Evolutionary conservation across 2,888 invertebrate species (phyloP), one percentile per base, ranked within the genome.

Genomic region (Pinctada fucata): DNA sequence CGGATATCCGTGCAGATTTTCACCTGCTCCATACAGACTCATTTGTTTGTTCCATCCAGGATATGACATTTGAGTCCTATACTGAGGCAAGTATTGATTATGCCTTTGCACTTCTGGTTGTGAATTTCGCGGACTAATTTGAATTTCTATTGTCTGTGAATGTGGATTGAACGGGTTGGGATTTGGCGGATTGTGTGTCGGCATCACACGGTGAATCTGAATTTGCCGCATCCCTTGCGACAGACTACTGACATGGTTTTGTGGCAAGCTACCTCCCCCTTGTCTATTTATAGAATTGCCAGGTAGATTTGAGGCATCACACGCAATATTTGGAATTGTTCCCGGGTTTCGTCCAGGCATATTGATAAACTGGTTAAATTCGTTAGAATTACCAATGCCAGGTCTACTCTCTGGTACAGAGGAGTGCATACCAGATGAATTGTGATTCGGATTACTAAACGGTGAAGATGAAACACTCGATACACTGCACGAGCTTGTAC

Each of bases 401-500:
- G 31, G 85, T 50, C 66, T 52, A 68, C 47, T 76, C 16, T 73
- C 72, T 48, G 72, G 70, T 10, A n/a, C 66, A 47, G 48, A 70
- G 58, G 68, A 69, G 48, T 70, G 66, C 58, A 47, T 75, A 8
- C 69, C 69, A 5, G 47, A 49, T 4, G 67, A 31, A 67, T n/a
- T 31, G 13, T 48, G 65, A 49, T 74, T 74, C 4, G 68, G 68
- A 51, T 75, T 75, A 3, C 50, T 58, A 45, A 69, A 72, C 2
- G 79, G 75, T 47, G 66, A 72, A 1, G 76, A 76, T 13, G 73
- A 73, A 16, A 70, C 66, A 70, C 77, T 75, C 2, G 83, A 79
- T n/a, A 78, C 74, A 78, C 86, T 85, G 48, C 82, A 82, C 3
- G 86, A 82, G 66, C 86, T 87, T 6, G 87, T 76, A 76, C 84